Evolutionary conservation across 2,888 invertebrate genomes (phyloP), one percentile per base, ranked within the genome.

Genomic region (Eupeodes luniger): DNA sequence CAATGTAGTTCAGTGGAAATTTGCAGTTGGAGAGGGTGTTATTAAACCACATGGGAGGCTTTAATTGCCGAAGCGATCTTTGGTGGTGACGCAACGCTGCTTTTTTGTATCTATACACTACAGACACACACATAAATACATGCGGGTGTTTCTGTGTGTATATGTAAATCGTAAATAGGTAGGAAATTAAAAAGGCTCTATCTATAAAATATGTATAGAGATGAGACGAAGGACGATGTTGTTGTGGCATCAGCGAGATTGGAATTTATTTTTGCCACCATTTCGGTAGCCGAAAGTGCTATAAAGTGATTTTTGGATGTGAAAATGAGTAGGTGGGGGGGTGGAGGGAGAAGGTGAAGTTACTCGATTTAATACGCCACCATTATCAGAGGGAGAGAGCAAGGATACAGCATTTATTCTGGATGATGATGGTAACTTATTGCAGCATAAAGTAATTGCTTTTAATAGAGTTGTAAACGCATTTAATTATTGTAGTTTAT

Each of bases 401-500:
- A 40, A 40, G 78, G 69, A 51, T 61, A 27, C 11, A 12, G 49
- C 40, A 70, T 64, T 44, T 44, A 78, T 70, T 36, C 19, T 66
- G 74, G 66, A 70, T 47, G 57, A 70, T 47, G 57, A 62, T 66
- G 61, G 57, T 36, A 70, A 61, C 74, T 76, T 84, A 87, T 83
- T 87, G 80, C 80, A 62, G 76, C 66, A 72, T 72, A 62, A 66
- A 80, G 84, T 84, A 87, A 87, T 87, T 84, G 87, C 87, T 62
- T 84, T 87, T 84, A 87, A 87, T 87, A 80, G 80, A 84, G 84
- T 81, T 84, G 84, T 84, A 81, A 87, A 87, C 57, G 80, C 80
- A 84, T 87, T 84, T 87, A 84, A 87, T 87, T 87, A 87, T 87
- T 80, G 67, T 74, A 80, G 66, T 87, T 87, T 87, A 87, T 87